Conservation (phyloP, 2,797 vertebrate genomes). For the Xenopus petersii region DNA sequence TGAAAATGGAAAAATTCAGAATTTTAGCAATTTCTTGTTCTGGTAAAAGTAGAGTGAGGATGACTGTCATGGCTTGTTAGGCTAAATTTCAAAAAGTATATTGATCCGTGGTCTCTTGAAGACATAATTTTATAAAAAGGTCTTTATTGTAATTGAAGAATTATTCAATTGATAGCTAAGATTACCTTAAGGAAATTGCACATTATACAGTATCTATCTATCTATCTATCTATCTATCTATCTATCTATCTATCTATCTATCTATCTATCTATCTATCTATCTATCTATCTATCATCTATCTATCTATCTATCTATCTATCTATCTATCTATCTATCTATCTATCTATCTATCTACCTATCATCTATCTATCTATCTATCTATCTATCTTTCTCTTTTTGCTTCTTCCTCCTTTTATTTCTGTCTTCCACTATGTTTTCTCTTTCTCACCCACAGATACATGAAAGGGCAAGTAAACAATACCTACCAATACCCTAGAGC, state of each 20-base stretch:
- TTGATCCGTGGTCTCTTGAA: constrained; percentile 51
- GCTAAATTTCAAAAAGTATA: constrained; percentile 15
- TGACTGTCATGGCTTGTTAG: constrained; percentile 69
- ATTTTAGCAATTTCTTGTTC: too few species aligned
- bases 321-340: background rate
- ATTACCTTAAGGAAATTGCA: too few species aligned
- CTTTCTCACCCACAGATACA: too few species aligned
- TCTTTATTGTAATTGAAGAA: too few species aligned
- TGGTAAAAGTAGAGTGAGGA: constrained; percentile 20
- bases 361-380: background rate
- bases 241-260: background rate
- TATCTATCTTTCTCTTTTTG: background rate
- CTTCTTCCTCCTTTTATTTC: too few species aligned
- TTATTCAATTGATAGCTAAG: too few species aligned
- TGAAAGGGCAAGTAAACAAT: too few species aligned
- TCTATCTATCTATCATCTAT: too few species aligned
- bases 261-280: background rate
- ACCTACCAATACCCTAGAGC: too few species aligned
- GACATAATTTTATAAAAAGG: constrained; percentile 28
- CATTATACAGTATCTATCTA: too few species aligned
- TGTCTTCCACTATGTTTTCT: too few species aligned
- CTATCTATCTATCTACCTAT: background rate
- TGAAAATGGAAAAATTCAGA: too few species aligned
- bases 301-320: background rate
- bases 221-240: background rate